phyloP scores from a whole-genome alignment of 2,113 vertebrate genomes.

The Melanerpes formicivorus region DNA sequence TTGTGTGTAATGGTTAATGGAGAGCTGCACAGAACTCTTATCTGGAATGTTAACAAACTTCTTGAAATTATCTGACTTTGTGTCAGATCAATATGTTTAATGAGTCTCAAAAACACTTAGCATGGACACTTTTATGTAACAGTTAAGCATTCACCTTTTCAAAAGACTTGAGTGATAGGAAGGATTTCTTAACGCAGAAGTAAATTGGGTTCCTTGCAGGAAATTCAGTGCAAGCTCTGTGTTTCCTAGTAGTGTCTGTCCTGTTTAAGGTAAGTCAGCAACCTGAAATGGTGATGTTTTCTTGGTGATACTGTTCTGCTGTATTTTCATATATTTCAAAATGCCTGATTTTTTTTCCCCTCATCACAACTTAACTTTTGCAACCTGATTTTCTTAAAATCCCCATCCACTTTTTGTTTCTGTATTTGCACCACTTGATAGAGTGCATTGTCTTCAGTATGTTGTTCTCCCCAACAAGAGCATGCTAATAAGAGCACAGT shows the following conservation, averaged over 20 bases:
- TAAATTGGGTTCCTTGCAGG: neutral
- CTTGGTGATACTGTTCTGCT: neutral
- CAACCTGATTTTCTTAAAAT: neutral
- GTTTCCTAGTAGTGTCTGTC: neutral
- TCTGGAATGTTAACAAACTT: conserved; percentile 64
- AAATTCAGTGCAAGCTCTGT: neutral
- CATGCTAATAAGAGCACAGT: neutral
- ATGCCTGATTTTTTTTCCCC: neutral
- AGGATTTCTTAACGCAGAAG: conserved; percentile 41
- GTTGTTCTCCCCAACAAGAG: neutral
- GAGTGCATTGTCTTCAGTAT: neutral
- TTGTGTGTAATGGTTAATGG: conserved; percentile 58
- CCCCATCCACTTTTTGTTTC: neutral
- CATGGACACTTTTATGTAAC: conserved; percentile 3
- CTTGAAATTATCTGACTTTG: conserved; percentile 54
- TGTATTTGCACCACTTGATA: neutral
- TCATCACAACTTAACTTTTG: neutral
- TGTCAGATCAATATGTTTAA: conserved; percentile 69
- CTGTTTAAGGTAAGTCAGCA: conserved; percentile 15
- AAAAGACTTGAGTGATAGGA: conserved; percentile 26
- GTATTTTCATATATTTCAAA: neutral
- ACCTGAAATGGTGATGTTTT: neutral
- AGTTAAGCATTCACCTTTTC: conserved; percentile 35
- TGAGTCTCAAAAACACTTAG: conserved; percentile 50
- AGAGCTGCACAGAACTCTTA: conserved; percentile 36